Percentiles rank a stretch among this genome's conserved stretches.
These are phyloP conservation scores for Pogonocherus hispidulus DNA, from an alignment of 2,888 invertebrate species.

Conservation along the genomic window DNA sequence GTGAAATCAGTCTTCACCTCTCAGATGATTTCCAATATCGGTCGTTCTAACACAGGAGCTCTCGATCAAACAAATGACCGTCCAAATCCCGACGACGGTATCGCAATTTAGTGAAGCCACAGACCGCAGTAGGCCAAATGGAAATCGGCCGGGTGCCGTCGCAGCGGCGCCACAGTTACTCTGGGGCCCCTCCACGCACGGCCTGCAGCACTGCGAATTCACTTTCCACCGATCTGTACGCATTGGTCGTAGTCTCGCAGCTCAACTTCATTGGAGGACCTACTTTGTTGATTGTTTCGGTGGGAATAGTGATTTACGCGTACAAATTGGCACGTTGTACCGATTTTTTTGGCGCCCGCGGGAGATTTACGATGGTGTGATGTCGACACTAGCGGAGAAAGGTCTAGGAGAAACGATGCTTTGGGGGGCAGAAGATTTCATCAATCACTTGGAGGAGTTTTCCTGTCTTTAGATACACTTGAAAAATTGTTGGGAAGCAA, in stretches of 20 bases:
- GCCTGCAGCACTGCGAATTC: constrained; percentile 26
- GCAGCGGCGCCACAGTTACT: constrained; percentile 31
- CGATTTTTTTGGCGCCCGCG: background rate
- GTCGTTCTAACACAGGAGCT: no score
- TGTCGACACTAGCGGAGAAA: background rate
- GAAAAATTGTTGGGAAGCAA: no score
- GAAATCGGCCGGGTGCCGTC: constrained; percentile 36
- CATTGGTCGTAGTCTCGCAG: constrained; percentile 13
- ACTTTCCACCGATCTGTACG: constrained; percentile 32
- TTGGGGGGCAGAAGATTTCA: no score
- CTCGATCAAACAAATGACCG: no score
- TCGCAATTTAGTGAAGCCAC: no score
- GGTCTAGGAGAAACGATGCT: background rate
- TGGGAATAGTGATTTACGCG: constrained; percentile 24
- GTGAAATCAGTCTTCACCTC: no score
- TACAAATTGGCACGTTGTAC: constrained; percentile 20
- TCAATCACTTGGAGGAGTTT: no score
- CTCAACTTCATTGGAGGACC: constrained; percentile 34
- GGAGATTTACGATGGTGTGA: background rate
- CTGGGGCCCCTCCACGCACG: constrained; percentile 28
- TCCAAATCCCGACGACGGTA: no score
- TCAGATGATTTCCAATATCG: no score
- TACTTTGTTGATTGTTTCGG: constrained; percentile 30
- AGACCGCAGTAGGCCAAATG: no score
- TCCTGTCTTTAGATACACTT: no score